phyloP scores from a whole-genome alignment of 2,113 vertebrate genomes.

The Guaruba guarouba region DNA sequence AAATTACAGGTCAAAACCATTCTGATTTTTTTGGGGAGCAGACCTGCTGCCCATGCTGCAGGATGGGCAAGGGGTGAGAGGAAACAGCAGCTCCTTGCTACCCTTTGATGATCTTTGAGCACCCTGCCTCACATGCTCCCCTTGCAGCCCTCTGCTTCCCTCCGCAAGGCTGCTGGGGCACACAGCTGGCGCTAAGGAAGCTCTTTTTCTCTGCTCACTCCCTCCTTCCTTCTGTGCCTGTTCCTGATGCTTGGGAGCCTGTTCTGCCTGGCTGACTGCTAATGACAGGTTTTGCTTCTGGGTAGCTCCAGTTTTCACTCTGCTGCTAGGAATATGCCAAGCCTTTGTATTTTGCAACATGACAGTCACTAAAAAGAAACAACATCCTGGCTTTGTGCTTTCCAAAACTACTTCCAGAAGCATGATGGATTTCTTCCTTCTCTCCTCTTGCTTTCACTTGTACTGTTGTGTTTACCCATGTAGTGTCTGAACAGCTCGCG shows the following conservation, averaged over 20 bases:
- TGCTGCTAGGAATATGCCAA: background rate
- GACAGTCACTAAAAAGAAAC: constrained; percentile 23
- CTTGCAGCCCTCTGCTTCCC: background rate
- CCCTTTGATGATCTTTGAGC: background rate
- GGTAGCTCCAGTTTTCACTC: constrained; percentile 33
- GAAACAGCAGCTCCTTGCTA: background rate
- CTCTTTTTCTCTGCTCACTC: background rate
- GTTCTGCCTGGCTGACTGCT: constrained; percentile 9
- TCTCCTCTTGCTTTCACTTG: constrained; percentile 15
- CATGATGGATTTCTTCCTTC: background rate
- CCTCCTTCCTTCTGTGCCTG: background rate
- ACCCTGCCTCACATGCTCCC: background rate
- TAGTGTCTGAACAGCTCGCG: accelerated
- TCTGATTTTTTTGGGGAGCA: background rate
- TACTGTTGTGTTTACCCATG: background rate
- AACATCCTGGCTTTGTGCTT: constrained; percentile 22
- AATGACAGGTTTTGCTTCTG: constrained; percentile 37
- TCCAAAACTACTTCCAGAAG: constrained; percentile 1
- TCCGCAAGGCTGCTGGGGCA: background rate
- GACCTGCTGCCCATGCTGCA: background rate
- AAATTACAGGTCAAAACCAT: background rate
- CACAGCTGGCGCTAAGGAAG: background rate
- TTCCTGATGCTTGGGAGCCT: background rate
- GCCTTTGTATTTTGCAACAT: constrained; percentile 51
- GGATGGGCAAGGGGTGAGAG: accelerated